A percentile compares a stretch with the other conserved stretches of the same genome.
Conservation (phyloP, 2,113 vertebrate species). For the Tetrao urogallus region DNA sequence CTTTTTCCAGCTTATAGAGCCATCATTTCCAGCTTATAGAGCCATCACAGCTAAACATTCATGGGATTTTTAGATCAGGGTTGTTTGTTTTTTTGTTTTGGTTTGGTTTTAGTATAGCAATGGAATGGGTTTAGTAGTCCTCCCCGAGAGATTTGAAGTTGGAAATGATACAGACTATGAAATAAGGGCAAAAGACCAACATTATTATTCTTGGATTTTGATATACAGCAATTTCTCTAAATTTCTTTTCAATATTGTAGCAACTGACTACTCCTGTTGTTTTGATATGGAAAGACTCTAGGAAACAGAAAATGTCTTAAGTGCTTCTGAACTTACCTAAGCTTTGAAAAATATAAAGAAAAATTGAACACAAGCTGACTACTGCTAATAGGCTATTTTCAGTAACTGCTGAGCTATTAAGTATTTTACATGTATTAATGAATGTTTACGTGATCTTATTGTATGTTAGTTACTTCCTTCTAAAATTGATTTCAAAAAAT, state of each 20-base stretch:
- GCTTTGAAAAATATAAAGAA: neutral
- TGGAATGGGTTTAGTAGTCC: neutral
- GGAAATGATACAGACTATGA: neutral
- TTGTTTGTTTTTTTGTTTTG: neutral
- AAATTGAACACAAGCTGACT: neutral
- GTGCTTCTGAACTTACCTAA: neutral
- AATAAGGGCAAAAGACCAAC: neutral
- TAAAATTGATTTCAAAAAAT: slow-evolving; percentile 22
- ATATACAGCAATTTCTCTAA: neutral
- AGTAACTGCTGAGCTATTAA: neutral
- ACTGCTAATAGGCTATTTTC: neutral
- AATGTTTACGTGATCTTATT: neutral
- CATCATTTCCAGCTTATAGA: neutral
- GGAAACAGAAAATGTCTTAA: neutral
- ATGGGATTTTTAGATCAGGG: neutral
- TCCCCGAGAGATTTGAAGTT: neutral
- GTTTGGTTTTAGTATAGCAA: neutral
- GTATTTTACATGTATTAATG: slow-evolving; percentile 9
- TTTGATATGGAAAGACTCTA: slow-evolving; percentile 1
- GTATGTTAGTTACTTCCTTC: neutral
- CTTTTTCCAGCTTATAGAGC: neutral
- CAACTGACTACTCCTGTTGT: neutral
- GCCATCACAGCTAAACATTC: neutral
- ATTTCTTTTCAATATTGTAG: neutral
- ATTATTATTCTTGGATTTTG: neutral